These are phyloP conservation scores for Polia nebulosa DNA, from an alignment of 2,888 invertebrate genomes.

Conservation along the genomic window DNA sequence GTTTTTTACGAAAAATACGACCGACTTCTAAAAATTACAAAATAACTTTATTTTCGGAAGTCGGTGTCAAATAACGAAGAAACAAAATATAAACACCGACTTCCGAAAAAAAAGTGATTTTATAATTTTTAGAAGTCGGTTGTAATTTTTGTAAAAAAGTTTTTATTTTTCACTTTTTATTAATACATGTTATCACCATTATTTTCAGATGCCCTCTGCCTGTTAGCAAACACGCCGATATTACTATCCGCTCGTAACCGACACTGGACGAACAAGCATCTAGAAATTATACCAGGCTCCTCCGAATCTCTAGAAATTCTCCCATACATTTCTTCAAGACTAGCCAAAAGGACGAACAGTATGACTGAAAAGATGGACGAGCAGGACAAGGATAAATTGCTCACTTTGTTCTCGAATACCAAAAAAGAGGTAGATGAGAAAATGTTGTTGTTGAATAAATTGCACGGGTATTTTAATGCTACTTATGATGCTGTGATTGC, in stretches of 20 bases:
- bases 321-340: background rate
- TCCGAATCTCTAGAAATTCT: slow-evolving; percentile 14
- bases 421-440: slow-evolving; percentile 41
- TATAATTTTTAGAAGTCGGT: too few species aligned
- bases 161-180: too few species aligned
- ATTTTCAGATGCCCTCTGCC: slow-evolving; percentile 19
- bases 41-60: too few species aligned
- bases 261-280: background rate
- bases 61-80: too few species aligned
- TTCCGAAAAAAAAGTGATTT: too few species aligned
- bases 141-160: too few species aligned
- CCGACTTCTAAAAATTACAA: too few species aligned
- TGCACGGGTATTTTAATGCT: slow-evolving; percentile 27
- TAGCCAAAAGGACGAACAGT: background rate
- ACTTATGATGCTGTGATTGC: background rate
- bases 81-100: too few species aligned
- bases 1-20: too few species aligned
- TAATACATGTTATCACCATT: background rate
- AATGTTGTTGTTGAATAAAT: slow-evolving; percentile 15
- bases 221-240: slow-evolving; percentile 3
- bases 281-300: too few species aligned
- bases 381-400: background rate
- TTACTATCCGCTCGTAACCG: background rate
- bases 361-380: background rate
- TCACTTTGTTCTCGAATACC: slow-evolving; percentile 18